A percentile compares a stretch with the other conserved stretches of the same genome.
Evolutionary conservation across 2,797 vertebrate genomes (phyloP).

Genomic region (Takifugu rubripes): DNA sequence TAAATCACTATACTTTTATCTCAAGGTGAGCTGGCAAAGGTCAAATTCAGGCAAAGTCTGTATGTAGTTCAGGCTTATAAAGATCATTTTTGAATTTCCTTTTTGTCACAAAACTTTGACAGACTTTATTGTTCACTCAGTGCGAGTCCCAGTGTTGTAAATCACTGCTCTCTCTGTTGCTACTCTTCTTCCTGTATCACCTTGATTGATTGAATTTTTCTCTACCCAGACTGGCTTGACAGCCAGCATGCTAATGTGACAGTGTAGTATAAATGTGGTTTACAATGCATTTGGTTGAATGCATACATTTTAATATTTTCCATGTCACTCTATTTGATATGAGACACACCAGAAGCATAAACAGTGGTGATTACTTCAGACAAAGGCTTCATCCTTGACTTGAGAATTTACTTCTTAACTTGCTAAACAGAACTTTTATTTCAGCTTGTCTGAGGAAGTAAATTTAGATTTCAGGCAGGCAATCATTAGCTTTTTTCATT

Average conservation of each 20-base stretch:
- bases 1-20: no score
- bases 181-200: constrained; percentile 30
- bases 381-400: constrained; percentile 64
- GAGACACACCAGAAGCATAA: constrained; percentile 54
- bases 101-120: constrained; percentile 49
- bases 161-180: constrained; percentile 53
- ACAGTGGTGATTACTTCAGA: constrained; percentile 65
- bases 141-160: constrained; percentile 43
- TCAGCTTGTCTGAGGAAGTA: constrained; percentile 51
- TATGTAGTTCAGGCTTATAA: no score
- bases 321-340: constrained; percentile 61
- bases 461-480: constrained; percentile 62
- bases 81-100: constrained; percentile 28
- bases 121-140: constrained; percentile 47
- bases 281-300: constrained; percentile 54
- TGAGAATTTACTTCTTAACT: constrained; percentile 59
- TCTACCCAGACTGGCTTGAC: constrained; percentile 45
- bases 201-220: constrained; percentile 51
- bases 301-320: constrained; percentile 63
- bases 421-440: constrained; percentile 64
- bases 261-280: constrained; percentile 50
- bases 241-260: constrained; percentile 56
- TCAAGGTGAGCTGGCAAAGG: no score
- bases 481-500: constrained; percentile 54
- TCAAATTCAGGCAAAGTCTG: no score